A percentile compares a stretch with the other conserved stretches of the same genome.
These are phyloP conservation scores for Heteronetta atricapilla DNA, from an alignment of 2,113 vertebrate genomes.

Conservation along the genomic window DNA sequence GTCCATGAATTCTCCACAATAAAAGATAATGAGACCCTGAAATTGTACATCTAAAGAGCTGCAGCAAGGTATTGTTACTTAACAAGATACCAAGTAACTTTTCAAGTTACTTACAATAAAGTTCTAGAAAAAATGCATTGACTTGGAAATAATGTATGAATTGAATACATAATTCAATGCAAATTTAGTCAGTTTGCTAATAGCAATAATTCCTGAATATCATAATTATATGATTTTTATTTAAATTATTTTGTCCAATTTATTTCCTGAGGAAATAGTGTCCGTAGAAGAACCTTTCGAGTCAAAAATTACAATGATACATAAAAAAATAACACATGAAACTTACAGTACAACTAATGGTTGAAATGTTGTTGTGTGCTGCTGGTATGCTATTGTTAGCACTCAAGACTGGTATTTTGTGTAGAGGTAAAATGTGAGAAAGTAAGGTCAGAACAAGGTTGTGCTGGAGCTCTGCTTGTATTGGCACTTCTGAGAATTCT, in stretches of 20 bases:
- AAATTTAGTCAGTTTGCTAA: background rate
- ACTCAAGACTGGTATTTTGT: background rate
- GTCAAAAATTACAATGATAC: background rate
- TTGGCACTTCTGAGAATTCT: background rate
- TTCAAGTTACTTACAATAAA: background rate
- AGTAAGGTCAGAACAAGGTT: background rate
- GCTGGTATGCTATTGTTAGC: background rate
- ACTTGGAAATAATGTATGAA: background rate
- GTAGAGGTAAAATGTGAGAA: constrained; percentile 3
- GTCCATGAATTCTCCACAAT: background rate
- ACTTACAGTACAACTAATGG: background rate
- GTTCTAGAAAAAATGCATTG: background rate
- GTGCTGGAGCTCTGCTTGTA: background rate
- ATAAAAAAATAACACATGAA: background rate
- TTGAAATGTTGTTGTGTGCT: background rate
- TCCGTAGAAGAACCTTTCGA: background rate
- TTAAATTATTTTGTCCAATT: background rate
- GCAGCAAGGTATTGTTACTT: background rate
- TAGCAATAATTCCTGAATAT: background rate
- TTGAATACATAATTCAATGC: background rate
- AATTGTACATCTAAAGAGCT: background rate
- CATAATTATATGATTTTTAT: background rate
- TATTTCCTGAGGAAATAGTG: background rate
- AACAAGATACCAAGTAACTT: no score
- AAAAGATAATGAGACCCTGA: background rate